Evolutionary conservation across 2,113 vertebrate genomes (phyloP), one percentile per base, ranked within the genome.

Genomic region (Engystomops pustulosus): DNA sequence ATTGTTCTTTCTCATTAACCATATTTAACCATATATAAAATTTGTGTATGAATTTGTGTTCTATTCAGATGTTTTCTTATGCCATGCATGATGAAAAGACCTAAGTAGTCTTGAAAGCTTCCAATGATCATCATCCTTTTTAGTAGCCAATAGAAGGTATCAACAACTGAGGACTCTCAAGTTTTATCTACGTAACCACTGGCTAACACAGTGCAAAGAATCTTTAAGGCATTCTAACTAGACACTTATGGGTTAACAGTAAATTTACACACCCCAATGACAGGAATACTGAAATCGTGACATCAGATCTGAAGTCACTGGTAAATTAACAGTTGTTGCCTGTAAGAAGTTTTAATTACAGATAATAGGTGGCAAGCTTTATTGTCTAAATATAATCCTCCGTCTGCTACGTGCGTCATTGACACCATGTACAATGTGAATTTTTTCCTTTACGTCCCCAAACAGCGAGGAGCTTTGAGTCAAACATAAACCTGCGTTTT

Each of bases 341-440:
- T 11, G 58, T 30, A 32, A 65, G 55, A 62, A 41, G 81, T 36
- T 45, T 83, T 74, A 83, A 83, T 83, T 83, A 76, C 55, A 83
- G 41, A 65, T 65, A 75, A 75, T 75, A 58, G 55, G 36, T 51
- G 15, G 71, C 71, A 76, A n/a, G 44, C 71, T 76, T 83, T 83
- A 76, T 75, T 34, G 20, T 76, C 81, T 76, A 83, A 83, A 83
- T 76, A 83, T 83, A 83, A 72, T 74, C 79, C 36, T 74, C 38
- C n/a, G 71, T 83, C 30, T 83, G 53, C 70, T 62, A 76, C 6
- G 23, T 83, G 81, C 81, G 81, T 83, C 81, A 82, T 60, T 17
- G 49, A 72, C 68, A 83, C 38, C 38, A 23, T 34, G 53, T 49
- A 41, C 25, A 67, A 36, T 11, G n/a, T 67, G 38, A 12, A 14